phyloP scores from a whole-genome alignment of 2,113 vertebrate genomes.

The Sebastes fasciatus region DNA sequence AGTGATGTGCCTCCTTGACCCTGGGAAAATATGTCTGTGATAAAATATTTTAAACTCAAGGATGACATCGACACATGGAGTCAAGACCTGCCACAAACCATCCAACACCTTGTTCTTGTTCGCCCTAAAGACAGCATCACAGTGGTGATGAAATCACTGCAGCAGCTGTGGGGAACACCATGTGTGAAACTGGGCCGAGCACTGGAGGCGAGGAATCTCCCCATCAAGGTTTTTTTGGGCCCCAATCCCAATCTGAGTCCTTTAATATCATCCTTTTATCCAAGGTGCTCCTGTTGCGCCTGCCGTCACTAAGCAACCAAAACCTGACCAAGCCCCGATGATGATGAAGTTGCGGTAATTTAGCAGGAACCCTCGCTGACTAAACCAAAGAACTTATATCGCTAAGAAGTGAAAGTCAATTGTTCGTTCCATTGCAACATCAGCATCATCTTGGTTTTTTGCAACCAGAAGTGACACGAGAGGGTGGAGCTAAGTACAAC shows the following conservation, averaged over 20 bases:
- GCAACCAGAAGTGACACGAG: too few species aligned
- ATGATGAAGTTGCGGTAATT: too few species aligned
- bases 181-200: background rate
- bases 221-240: background rate
- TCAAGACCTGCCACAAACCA: background rate
- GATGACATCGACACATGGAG: background rate
- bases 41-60: background rate
- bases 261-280: background rate
- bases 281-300: too few species aligned
- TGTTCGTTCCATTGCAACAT: too few species aligned
- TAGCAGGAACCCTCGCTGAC: too few species aligned
- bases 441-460: too few species aligned
- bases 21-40: background rate
- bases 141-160: background rate
- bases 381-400: too few species aligned
- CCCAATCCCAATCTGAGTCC: background rate
- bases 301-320: too few species aligned
- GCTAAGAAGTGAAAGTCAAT: too few species aligned
- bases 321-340: too few species aligned
- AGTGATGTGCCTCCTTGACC: background rate
- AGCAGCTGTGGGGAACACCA: background rate
- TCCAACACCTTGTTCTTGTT: background rate
- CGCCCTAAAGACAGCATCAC: background rate
- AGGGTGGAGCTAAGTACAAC: too few species aligned
- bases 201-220: background rate